Base-by-base conservation (phyloP, 2,888 invertebrate genomes). In the Ectropis crepuscularia region DNA sequence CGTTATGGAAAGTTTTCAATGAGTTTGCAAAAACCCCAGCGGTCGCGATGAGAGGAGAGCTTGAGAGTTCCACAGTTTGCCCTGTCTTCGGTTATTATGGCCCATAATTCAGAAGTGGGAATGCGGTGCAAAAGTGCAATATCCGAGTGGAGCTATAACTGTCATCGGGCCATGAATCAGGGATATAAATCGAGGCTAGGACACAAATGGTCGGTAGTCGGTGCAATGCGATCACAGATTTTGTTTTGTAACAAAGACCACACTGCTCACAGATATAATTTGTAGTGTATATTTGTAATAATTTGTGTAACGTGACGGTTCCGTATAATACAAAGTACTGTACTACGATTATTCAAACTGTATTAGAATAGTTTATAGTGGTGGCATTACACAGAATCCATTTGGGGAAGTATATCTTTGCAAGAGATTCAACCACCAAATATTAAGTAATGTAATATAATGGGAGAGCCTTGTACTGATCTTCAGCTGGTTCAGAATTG, bases 81-180 rank as follows among this genome's bases (percentile, higher is more conserved):
- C 75, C 73, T 75, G 75, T 84, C 84, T 80, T 83, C 81, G 72
- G 83, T 82, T 87, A 87, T 88, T 87, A 85, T 86, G 82, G 81
- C 73, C 75, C 74, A 89, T 89, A 88, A 84, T 87, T 89, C 84
- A 88, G 79, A 57, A 83, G 82, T 81, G 78, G 80, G 86, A 86
- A 86, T 82, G 86, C 80, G 81, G 81, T 74, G 87, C 88, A 89
- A 87, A 87, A 89, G 89, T 88, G 89, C 88, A 90, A 89, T 89
- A 90, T 89, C 87, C 86, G 84, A 84, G 78, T 81, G 70, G 78
- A 78, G 88, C 90, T 86, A 89, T 89, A 89, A 89, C 87, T 88
- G 89, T 90, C 89, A 88, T 81, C 89, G 76, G 77, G 76, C 81
- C 85, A 91, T 90, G 90, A 92, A 91, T 92, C 91, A 91, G 83